A percentile compares a stretch with the other conserved stretches of the same genome.
These are phyloP conservation scores for Hyphantria cunea DNA, from an alignment of 1,140 invertebrate genomes.

Conservation along the genomic window DNA sequence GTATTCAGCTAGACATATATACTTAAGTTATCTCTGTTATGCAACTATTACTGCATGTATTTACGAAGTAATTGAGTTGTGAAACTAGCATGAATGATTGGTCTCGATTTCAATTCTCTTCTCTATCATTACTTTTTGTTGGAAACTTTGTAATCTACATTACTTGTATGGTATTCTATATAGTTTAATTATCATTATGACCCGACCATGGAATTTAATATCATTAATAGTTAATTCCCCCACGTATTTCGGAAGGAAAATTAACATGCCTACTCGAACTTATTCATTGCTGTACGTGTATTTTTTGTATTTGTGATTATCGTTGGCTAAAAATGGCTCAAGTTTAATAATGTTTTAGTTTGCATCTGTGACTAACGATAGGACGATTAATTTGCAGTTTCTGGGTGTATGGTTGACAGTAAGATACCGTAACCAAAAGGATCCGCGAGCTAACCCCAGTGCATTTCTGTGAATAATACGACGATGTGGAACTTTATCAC, in stretches of 20 bases:
- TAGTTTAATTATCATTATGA: too few species aligned
- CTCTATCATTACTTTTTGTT: too few species aligned
- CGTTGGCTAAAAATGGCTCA: background rate
- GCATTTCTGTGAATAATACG: slow-evolving; percentile 93
- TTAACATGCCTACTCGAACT: background rate
- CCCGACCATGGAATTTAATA: too few species aligned
- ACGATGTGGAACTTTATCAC: slow-evolving; percentile 45
- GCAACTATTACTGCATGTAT: slow-evolving; percentile 10
- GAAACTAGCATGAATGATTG: slow-evolving; percentile 13
- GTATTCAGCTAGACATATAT: too few species aligned
- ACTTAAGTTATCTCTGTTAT: background rate
- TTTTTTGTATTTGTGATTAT: too few species aligned
- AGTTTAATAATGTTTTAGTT: slow-evolving; percentile 6
- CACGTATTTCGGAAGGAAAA: too few species aligned
- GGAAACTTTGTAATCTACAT: too few species aligned
- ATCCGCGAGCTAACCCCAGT: slow-evolving; percentile 96
- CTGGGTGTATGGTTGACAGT: slow-evolving; percentile 98
- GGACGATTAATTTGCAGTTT: slow-evolving; percentile 88
- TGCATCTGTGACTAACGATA: slow-evolving; percentile 60
- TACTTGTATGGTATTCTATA: too few species aligned
- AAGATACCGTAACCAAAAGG: slow-evolving; percentile 98
- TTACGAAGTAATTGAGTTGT: background rate
- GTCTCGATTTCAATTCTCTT: too few species aligned
- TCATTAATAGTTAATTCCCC: background rate
- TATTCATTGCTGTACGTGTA: background rate